A percentile compares a stretch with the other conserved stretches of the same genome.
Conservation (phyloP, 2,797 vertebrate species). For the Malacoctenus gilli region DNA sequence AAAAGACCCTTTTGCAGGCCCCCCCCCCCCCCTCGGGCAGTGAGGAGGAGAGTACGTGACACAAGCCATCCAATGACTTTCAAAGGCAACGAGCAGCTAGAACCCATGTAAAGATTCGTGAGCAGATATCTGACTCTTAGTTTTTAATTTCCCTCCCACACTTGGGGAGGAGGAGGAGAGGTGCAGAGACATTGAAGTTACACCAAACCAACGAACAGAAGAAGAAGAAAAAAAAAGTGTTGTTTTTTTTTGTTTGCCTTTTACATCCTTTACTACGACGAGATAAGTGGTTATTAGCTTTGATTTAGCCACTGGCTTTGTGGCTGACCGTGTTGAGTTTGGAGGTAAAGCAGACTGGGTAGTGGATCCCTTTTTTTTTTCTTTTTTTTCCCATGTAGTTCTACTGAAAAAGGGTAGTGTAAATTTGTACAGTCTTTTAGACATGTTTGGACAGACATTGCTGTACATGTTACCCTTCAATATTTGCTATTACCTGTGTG, state of each 20-base stretch:
- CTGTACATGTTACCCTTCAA: conserved; percentile 90
- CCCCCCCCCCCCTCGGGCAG: too few species aligned
- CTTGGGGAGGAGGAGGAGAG: conserved; percentile 1
- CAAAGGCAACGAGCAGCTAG: conserved; percentile 50
- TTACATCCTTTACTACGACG: conserved; percentile 68
- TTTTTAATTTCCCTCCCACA: not conserved
- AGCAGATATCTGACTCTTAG: conserved; percentile 45
- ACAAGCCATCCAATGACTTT: conserved; percentile 78
- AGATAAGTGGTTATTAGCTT: conserved; percentile 59
- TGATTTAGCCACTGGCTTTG: conserved; percentile 48
- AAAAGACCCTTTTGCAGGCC: conserved; percentile 37
- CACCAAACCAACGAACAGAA: conserved; percentile 69
- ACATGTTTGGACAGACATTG: conserved; percentile 91
- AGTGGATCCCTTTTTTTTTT: conserved; percentile 82
- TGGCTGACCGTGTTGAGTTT: too few species aligned
- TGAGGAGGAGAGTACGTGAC: conserved; percentile 42
- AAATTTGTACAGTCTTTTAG: conserved; percentile 99
- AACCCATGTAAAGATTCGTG: conserved; percentile 50
- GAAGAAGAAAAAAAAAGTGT: too few species aligned
- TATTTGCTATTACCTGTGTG: conserved; percentile 89
- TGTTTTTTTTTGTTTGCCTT: conserved; percentile 75
- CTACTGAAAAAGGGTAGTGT: conserved; percentile 91
- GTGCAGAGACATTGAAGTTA: conserved; percentile 61
- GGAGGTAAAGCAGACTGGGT: conserved; percentile 48
- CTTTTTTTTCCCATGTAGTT: too few species aligned